Evolutionary conservation across 2,113 vertebrate genomes (phyloP), one percentile per base, ranked within the genome.

Genomic region (Mugil cephalus): DNA sequence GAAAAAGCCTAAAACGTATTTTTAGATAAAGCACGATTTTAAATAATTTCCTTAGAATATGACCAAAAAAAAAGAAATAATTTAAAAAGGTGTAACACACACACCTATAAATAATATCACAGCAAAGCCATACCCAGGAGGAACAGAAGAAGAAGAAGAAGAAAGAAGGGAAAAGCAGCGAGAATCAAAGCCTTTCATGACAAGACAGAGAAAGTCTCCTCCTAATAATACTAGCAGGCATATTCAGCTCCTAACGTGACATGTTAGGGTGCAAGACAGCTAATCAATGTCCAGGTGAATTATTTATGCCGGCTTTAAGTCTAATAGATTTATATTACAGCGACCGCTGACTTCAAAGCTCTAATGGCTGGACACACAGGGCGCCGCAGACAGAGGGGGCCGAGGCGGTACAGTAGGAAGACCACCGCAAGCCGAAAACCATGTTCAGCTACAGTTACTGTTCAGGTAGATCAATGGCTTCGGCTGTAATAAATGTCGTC

Each of bases 271-370:
- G 85, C 80, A 80, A 84, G 93, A 92, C 93, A 93, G 92, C 82
- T 92, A 93, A 94, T 95, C 93, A 92, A 94, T 94, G 88, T 89
- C 83, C 89, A 91, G 86, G 90, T 94, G 85, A 93, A 95, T 94
- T 94, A 95, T 95, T 95, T 90, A 94, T 93, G 76, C 85, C 80
- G 66, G 88, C 90, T 90, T 94, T 93, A 93, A 93, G 90, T 91
- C 83, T 90, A 93, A 94, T 92, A 91, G 90, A 89, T 93, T 94
- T 93, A 94, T 93, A 94, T 94, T 91, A 93, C 90, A 94, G 92
- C 88, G 67, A 87, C 89, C 80, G 81, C 89, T 67, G 87, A 92
- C 88, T 93, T 93, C 91, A 93, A 94, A 94, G 89, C 77, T 39
- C 69, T 72, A 79, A 88, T 88, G 87, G 91, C 80, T 85, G 87